Conservation (phyloP, 2,113 vertebrate species). For the Pithys albifrons region DNA sequence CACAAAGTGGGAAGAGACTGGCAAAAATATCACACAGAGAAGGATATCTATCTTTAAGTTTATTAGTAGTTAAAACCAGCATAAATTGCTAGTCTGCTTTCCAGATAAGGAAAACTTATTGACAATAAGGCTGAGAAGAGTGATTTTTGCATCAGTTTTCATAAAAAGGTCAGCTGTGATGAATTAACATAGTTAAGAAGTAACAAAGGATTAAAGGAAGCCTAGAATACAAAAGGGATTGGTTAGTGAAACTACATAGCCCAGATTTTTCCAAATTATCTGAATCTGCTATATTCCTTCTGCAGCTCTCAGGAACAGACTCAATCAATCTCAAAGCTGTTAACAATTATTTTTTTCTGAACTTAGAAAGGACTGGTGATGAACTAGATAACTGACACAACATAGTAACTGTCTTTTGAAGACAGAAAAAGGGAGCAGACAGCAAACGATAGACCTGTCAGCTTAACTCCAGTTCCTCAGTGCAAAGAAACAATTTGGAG, state of each 20-base stretch:
- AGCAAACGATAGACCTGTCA: neutral
- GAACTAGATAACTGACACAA: neutral
- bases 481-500: conserved; percentile 21
- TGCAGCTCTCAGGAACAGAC: neutral
- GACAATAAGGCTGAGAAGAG: neutral
- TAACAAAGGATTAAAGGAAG: neutral
- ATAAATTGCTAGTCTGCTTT: neutral
- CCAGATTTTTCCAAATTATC: neutral
- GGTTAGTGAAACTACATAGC: neutral
- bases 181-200: neutral
- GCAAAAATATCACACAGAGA: neutral
- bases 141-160: conserved; percentile 8
- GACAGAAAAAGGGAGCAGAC: neutral
- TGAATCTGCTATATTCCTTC: neutral
- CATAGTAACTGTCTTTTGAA: neutral
- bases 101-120: neutral
- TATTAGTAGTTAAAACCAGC: neutral
- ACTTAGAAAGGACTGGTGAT: neutral
- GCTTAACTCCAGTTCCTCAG: neutral
- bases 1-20: neutral
- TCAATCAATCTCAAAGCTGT: conserved; percentile 19
- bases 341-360: conserved; percentile 8
- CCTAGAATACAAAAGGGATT: neutral
- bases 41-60: neutral
- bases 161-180: conserved; percentile 20